Conservation (phyloP, 2,888 invertebrate genomes). For the Unio pictorum region DNA sequence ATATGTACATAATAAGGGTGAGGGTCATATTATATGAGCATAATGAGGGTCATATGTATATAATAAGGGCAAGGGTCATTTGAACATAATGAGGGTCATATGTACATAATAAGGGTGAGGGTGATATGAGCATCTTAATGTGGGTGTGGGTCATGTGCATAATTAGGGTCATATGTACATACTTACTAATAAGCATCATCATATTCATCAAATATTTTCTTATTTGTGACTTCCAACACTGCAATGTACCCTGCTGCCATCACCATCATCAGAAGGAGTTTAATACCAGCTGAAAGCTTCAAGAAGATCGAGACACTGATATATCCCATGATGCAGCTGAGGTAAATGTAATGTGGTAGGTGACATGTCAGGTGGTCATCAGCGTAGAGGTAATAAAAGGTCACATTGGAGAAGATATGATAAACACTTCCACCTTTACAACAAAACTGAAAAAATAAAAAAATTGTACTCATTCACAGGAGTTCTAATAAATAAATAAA, state of each 20-base stretch:
- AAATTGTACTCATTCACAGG: neutral
- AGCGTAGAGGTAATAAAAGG: slow-evolving; percentile 28
- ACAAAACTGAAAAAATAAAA: slow-evolving; percentile 59
- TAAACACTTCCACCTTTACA: slow-evolving; percentile 63
- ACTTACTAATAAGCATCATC: slow-evolving; percentile 73
- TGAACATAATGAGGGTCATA: too few species aligned
- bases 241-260: slow-evolving; percentile 87
- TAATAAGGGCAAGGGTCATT: too few species aligned
- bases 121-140: too few species aligned
- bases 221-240: slow-evolving; percentile 86
- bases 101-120: too few species aligned
- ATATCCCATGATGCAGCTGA: slow-evolving; percentile 88
- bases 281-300: slow-evolving; percentile 85
- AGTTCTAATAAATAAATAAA: neutral
- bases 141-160: too few species aligned
- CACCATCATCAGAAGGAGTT: slow-evolving; percentile 81
- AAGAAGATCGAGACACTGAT: slow-evolving; percentile 89
- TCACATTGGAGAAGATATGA: slow-evolving; percentile 43
- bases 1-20: too few species aligned
- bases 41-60: too few species aligned
- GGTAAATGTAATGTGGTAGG: slow-evolving; percentile 87
- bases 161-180: too few species aligned
- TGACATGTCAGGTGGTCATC: slow-evolving; percentile 77
- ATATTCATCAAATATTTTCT: slow-evolving; percentile 85
- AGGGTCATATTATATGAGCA: too few species aligned